phyloP scores from a whole-genome alignment of 2,888 invertebrate genomes.

The Zhuqinia jingwanae region DNA sequence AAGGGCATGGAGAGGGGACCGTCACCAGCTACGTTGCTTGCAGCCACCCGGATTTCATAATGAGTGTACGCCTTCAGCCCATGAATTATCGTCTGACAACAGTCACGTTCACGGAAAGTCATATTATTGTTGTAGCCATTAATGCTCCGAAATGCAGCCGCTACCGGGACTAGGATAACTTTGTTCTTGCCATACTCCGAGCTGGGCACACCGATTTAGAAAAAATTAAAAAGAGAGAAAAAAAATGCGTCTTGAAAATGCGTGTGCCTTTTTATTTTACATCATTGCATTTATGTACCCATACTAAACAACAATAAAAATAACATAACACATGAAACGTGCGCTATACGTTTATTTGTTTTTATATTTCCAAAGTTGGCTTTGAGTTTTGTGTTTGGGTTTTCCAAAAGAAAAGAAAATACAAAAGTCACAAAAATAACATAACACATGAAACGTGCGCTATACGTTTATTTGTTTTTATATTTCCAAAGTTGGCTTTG shows the following conservation, averaged over 20 bases:
- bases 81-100: slow-evolving; percentile 76
- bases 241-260: slow-evolving; percentile 18
- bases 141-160: slow-evolving; percentile 54
- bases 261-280: background rate
- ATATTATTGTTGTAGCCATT: slow-evolving; percentile 59
- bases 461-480: no score
- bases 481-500: no score
- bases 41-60: slow-evolving; percentile 77
- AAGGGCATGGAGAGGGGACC: slow-evolving; percentile 74
- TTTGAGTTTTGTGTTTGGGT: no score
- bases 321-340: background rate
- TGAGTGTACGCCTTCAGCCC: slow-evolving; percentile 76
- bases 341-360: no score
- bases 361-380: no score
- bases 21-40: slow-evolving; percentile 75
- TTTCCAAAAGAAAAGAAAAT: no score
- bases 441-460: background rate
- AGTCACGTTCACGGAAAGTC: slow-evolving; percentile 70
- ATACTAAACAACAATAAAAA: slow-evolving; percentile 22
- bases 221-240: slow-evolving; percentile 1
- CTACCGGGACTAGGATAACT: slow-evolving; percentile 72
- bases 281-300: slow-evolving; percentile 7
- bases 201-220: slow-evolving; percentile 45
- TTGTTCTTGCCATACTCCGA: slow-evolving; percentile 68
- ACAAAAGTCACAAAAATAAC: background rate